These are phyloP conservation scores for Blennius ocellaris DNA, from an alignment of 2,113 vertebrate species.

Conservation along the genomic window DNA sequence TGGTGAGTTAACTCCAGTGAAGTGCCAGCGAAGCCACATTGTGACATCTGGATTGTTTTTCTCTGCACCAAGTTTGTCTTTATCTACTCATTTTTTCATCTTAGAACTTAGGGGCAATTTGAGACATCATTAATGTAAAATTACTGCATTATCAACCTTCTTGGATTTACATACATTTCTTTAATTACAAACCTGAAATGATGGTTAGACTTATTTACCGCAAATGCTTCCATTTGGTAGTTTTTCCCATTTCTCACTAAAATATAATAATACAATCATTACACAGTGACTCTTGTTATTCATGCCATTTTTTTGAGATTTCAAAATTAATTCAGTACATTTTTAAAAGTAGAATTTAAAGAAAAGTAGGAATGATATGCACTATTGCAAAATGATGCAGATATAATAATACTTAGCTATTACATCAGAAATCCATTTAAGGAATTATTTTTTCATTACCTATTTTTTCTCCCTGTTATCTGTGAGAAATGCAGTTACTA, in stretches of 20 bases:
- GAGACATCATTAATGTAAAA: no score
- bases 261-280: no score
- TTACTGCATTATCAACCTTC: no score
- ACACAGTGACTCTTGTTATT: no score
- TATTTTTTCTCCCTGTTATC: neutral
- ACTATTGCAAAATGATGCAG: neutral
- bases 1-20: slow-evolving; percentile 57
- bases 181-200: no score
- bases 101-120: neutral
- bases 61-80: slow-evolving; percentile 7
- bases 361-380: neutral
- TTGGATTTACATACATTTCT: no score
- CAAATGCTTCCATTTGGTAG: neutral
- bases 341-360: neutral
- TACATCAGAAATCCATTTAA: neutral
- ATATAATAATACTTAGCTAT: neutral
- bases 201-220: neutral
- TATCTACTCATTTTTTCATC: neutral
- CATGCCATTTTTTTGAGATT: neutral
- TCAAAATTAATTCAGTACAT: neutral
- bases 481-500: slow-evolving; percentile 36
- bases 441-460: neutral
- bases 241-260: no score
- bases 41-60: slow-evolving; percentile 24
- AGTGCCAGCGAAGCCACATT: slow-evolving; percentile 11